Percentiles rank a stretch among this genome's conserved stretches.
phyloP scores from a whole-genome alignment of 2,113 vertebrate genomes.

The Brevimyrus niger region DNA sequence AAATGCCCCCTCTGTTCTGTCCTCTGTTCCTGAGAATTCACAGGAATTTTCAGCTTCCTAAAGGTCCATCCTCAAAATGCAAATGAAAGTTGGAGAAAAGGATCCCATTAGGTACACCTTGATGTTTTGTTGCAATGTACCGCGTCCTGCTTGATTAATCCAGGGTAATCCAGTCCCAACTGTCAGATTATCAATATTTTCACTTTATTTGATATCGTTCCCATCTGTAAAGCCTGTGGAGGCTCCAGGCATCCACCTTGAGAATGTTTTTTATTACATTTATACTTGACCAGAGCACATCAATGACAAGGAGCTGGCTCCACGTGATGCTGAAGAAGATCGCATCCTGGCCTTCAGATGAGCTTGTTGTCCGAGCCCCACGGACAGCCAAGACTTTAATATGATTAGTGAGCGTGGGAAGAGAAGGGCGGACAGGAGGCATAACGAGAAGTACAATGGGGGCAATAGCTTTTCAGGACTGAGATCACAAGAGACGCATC shows the following conservation, averaged over 20 bases:
- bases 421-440: neutral
- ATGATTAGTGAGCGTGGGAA: neutral
- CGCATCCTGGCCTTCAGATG: neutral
- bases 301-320: neutral
- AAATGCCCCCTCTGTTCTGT: neutral
- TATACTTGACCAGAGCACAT: neutral
- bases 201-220: neutral
- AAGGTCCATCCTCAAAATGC: neutral
- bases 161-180: neutral
- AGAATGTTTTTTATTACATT: neutral
- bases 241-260: neutral
- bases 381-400: neutral
- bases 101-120: neutral
- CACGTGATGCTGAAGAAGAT: neutral
- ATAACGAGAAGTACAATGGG: neutral
- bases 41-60: neutral
- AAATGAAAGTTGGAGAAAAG: neutral
- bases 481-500: neutral
- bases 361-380: neutral
- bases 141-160: neutral
- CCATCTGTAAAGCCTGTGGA: neutral
- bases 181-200: slow-evolving; percentile 1
- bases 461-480: neutral
- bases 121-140: neutral
- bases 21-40: neutral